Evolutionary conservation across 2,888 invertebrate species (phyloP).

Genomic region (Incurvaria masculella): DNA sequence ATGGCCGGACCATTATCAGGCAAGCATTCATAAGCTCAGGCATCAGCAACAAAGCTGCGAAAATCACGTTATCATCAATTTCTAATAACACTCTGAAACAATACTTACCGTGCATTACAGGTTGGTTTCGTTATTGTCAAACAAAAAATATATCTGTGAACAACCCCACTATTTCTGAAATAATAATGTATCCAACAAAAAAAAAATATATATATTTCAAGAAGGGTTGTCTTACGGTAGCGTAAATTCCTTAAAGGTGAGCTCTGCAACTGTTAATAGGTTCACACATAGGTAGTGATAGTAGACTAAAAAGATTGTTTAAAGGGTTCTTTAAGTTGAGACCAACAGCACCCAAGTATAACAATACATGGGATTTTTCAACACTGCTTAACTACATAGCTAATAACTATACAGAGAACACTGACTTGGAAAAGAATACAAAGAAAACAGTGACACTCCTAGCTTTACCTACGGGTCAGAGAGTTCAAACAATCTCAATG

Average conservation of each 20-base stretch:
- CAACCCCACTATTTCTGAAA: background rate
- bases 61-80: background rate
- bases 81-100: background rate
- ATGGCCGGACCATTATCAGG: background rate
- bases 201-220: no score
- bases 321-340: background rate
- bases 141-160: background rate
- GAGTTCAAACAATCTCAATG: conserved; percentile 5
- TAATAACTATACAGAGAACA: background rate
- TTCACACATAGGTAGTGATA: background rate
- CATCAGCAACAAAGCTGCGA: background rate
- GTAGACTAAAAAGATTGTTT: background rate
- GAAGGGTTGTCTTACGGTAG: background rate
- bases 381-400: background rate
- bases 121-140: background rate
- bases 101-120: background rate
- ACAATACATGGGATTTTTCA: background rate
- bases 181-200: background rate
- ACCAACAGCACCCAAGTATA: background rate
- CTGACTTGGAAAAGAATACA: background rate
- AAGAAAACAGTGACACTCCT: background rate
- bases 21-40: background rate
- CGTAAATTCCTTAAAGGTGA: background rate
- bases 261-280: background rate
- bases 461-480: conserved; percentile 4